These are phyloP conservation scores for Rhopalosiphum nymphaeae DNA, from an alignment of 2,888 invertebrate genomes.

Conservation along the genomic window DNA sequence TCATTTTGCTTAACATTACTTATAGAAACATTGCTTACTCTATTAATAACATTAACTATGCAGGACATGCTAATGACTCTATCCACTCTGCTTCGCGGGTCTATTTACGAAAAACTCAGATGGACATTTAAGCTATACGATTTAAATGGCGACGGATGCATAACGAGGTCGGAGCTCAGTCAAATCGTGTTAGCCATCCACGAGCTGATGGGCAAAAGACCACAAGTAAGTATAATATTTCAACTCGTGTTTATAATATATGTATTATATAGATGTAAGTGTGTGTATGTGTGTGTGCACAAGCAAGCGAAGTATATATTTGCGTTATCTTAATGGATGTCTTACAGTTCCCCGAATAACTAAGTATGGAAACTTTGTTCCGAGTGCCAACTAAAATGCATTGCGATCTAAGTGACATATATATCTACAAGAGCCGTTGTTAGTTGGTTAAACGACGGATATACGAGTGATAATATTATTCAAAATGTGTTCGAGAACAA, in stretches of 20 bases:
- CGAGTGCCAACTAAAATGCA: not conserved
- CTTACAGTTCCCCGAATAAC: not conserved
- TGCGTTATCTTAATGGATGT: constrained; percentile 19
- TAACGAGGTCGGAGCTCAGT: constrained; percentile 89
- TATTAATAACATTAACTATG: constrained; percentile 53
- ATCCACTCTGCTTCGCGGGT: constrained; percentile 91
- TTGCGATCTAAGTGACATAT: not conserved
- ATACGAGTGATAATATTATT: not conserved
- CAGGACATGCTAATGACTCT: constrained; percentile 95
- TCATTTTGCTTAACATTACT: not conserved
- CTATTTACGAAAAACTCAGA: constrained; percentile 91
- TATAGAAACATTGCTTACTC: not conserved
- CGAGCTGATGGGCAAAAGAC: constrained; percentile 82
- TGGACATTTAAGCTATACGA: constrained; percentile 98
- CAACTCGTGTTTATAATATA: not conserved
- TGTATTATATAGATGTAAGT: not conserved
- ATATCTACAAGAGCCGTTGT: not conserved
- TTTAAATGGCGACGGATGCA: constrained; percentile 95
- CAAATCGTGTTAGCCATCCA: constrained; percentile 92
- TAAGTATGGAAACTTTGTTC: not conserved
- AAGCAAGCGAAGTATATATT: not conserved
- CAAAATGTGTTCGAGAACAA: constrained; percentile 14
- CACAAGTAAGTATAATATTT: constrained; percentile 63
- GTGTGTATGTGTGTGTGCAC: too few relatives aligned
- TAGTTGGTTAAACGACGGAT: not conserved